Conservation (phyloP, 2,888 invertebrate genomes). For the Cordylochernes scorpioides region DNA sequence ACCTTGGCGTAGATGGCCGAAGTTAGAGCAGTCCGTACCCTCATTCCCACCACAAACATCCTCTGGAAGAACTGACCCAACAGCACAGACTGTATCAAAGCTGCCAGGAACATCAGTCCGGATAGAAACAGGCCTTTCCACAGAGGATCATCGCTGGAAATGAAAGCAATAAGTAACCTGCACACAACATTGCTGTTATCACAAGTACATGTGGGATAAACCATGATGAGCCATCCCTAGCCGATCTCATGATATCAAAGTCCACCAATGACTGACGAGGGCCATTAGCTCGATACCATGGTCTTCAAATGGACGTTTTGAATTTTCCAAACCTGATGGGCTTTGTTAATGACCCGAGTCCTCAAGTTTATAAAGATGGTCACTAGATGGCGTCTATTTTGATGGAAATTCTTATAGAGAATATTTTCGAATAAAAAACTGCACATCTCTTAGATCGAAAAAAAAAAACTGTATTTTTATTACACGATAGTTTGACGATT, state of each 20-base stretch:
- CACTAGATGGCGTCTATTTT: background rate
- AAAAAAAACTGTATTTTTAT: no score
- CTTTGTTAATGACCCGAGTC: no score
- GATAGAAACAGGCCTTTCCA: slow-evolving; percentile 77
- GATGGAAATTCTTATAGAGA: background rate
- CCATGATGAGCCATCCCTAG: background rate
- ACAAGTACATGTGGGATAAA: background rate
- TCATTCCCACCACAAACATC: slow-evolving; percentile 67
- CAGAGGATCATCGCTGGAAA: slow-evolving; percentile 30
- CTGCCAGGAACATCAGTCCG: slow-evolving; percentile 39
- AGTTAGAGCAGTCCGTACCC: slow-evolving; percentile 58
- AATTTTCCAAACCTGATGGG: no score
- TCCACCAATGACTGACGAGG: no score
- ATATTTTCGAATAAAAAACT: background rate
- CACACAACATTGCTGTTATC: slow-evolving; percentile 1
- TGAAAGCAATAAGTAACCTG: slow-evolving; percentile 22
- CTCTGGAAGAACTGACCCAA: slow-evolving; percentile 69
- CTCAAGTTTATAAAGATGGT: no score
- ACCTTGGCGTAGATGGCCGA: slow-evolving; percentile 45
- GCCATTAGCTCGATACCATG: background rate
- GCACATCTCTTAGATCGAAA: background rate
- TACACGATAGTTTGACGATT: no score
- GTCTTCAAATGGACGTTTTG: no score
- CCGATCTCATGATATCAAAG: no score
- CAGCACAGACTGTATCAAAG: slow-evolving; percentile 50